Evolutionary conservation across 23 tunicate species (phyloP), one percentile per base, ranked within the genome.

Genomic region (Clavelina lepadiformis): DNA sequence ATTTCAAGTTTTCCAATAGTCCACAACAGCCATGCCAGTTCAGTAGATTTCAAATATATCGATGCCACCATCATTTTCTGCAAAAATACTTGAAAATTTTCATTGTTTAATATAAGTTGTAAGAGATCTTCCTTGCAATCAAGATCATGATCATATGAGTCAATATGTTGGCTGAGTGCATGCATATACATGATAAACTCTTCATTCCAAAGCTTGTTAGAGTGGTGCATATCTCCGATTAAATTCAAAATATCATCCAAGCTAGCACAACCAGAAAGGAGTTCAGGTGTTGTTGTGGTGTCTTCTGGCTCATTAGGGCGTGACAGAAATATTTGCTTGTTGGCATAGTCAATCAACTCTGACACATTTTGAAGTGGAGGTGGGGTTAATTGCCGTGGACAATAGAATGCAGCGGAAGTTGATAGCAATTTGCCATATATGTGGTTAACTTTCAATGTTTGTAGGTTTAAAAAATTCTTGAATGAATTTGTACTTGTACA

Each of bases 171-270:
- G 31, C 19, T 23, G 31, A 58, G 35, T 6, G 7, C 3, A 5
- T 58, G 6, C 29, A 28, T 7, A 58, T 58, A 58, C 35, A 25
- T 7, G 8, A 28, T 5, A 58, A 58, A 38, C 65, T 58, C 65
- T 28, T 58, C 35, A 25, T 25, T 28, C 65, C 71, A 63, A 15
- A 75, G 36, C 35, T 28, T 75, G 0, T 49, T 56, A 15, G 61
- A 46, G 25, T 13, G 28, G 8, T 41, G n/a, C 46, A 69, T 34
- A 2, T 49, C 51, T 45, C n/a, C 47, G 49, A 75, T 31, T 28
- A 49, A 49, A 0, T 26, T 46, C 37, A 75, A 51, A 38, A 75
- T 31, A 31, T 63, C 81, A 29, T 63, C 61, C 28, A 31, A 46
- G 20, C 58, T n/a, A 28, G 34, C 30, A 47, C 68, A 60, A 22